Percentiles rank a stretch among this genome's conserved stretches.
These are phyloP conservation scores for Rhea americana DNA, from an alignment of 2,113 vertebrate genomes.

Conservation along the genomic window DNA sequence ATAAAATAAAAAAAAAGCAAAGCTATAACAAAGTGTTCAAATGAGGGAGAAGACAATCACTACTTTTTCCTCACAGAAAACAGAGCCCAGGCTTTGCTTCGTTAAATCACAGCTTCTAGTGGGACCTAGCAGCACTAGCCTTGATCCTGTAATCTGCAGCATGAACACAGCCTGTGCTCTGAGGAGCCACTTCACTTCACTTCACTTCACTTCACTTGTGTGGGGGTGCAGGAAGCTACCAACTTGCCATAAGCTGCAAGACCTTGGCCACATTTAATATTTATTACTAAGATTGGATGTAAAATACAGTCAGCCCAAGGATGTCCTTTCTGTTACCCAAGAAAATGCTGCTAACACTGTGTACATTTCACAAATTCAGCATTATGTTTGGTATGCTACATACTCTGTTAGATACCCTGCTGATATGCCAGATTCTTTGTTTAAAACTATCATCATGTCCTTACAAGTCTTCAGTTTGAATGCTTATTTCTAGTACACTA, in stretches of 20 bases:
- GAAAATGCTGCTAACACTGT: neutral
- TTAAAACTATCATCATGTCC: neutral
- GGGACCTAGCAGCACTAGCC: neutral
- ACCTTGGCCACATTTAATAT: neutral
- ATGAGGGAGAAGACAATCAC: neutral
- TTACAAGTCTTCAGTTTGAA: constrained; percentile 33
- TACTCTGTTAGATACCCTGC: neutral
- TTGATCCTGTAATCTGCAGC: neutral
- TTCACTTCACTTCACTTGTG: neutral
- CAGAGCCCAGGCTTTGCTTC: neutral
- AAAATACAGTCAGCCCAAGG: neutral
- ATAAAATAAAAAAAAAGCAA: constrained; percentile 3
- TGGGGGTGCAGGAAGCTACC: neutral
- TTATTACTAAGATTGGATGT: neutral
- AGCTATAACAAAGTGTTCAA: neutral
- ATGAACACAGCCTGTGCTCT: neutral
- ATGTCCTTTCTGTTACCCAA: neutral
- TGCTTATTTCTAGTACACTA: constrained; percentile 50
- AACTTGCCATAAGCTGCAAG: neutral
- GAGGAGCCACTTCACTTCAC: neutral
- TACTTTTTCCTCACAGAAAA: neutral
- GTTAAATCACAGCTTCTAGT: neutral
- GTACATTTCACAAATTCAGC: neutral
- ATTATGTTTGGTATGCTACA: neutral
- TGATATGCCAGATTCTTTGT: neutral